Evolutionary conservation across 2,113 vertebrate genomes (phyloP).

Genomic region (Pollachius pollachius): DNA sequence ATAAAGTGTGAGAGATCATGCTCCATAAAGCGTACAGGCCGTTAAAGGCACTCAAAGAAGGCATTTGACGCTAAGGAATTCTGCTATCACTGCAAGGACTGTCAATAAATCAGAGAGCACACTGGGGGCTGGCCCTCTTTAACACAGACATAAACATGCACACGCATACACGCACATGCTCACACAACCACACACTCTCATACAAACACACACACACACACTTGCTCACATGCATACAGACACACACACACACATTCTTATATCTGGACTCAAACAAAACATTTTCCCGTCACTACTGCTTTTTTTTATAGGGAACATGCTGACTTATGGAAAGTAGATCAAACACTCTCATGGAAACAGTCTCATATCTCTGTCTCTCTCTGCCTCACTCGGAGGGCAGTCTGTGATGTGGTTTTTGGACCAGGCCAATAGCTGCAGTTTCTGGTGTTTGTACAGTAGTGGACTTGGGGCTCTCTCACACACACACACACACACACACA

Average conservation of each 20-base stretch:
- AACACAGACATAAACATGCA: conserved; percentile 8
- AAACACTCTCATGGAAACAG: conserved; percentile 38
- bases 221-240: neutral
- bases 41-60: conserved; percentile 57
- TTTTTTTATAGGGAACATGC: conserved; percentile 30
- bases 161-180: conserved; percentile 24
- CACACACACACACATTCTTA: neutral
- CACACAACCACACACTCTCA: conserved; percentile 26
- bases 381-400: conserved; percentile 38
- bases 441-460: conserved; percentile 65
- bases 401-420: conserved; percentile 64
- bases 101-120: conserved; percentile 63
- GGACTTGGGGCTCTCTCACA: conserved; percentile 37
- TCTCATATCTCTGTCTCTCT: neutral
- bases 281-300: neutral
- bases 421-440: conserved; percentile 55
- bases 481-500: too few species aligned
- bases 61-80: conserved; percentile 70
- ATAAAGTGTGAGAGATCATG: conserved; percentile 51
- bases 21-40: conserved; percentile 58
- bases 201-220: neutral
- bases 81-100: conserved; percentile 54
- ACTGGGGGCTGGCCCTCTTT: conserved; percentile 24
- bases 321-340: conserved; percentile 40
- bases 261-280: neutral